phyloP scores from a whole-genome alignment of 1,140 invertebrate species.

The Schlechtendalia chinensis region DNA sequence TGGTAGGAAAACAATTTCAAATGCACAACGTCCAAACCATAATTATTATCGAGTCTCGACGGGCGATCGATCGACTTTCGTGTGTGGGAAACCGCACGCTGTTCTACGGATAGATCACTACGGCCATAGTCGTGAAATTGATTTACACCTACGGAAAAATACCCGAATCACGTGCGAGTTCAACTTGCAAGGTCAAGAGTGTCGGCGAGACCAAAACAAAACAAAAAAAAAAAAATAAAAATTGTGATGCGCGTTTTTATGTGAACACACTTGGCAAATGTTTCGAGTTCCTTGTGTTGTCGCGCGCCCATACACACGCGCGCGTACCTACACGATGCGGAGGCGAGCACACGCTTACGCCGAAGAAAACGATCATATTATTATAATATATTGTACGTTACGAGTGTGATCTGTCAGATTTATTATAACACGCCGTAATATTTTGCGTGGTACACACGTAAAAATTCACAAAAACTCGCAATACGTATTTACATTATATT shows the following conservation, averaged over 20 bases:
- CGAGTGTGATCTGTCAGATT: background rate
- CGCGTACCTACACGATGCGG: background rate
- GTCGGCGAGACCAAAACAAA: background rate
- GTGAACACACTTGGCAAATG: background rate
- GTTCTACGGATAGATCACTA: too few relatives aligned
- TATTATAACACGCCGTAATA: background rate
- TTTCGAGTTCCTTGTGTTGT: slow-evolving; percentile 12
- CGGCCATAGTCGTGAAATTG: too few relatives aligned
- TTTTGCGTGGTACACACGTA: background rate
- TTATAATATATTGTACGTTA: too few relatives aligned
- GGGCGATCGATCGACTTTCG: too few relatives aligned
- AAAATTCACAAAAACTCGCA: background rate
- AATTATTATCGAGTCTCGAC: background rate
- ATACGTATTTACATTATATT: background rate
- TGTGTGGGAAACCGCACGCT: too few relatives aligned
- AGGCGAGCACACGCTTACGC: background rate
- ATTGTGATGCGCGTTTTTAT: too few relatives aligned
- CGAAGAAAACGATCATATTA: background rate
- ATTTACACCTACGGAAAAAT: background rate
- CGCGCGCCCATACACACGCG: background rate
- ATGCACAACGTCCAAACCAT: too few relatives aligned
- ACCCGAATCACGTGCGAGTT: background rate
- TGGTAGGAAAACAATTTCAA: too few relatives aligned
- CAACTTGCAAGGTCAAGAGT: slow-evolving; percentile 25
- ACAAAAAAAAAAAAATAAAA: too few relatives aligned